phyloP scores from a whole-genome alignment of 2,113 vertebrate species.

The Paradisaea rubra region DNA sequence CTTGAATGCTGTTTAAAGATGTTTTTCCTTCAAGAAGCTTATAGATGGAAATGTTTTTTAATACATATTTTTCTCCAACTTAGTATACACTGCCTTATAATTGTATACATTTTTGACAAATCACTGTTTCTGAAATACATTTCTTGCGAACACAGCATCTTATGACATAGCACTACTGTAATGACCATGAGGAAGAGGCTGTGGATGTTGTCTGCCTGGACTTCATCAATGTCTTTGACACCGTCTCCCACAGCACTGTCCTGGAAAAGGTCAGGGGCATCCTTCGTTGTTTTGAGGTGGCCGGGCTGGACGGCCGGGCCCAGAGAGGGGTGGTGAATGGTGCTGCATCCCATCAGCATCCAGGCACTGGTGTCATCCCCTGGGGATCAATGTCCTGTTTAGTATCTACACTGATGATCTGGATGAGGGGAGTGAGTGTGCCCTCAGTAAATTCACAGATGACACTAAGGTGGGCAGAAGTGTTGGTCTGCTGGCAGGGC shows the following conservation, averaged over 20 bases:
- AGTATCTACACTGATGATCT: neutral
- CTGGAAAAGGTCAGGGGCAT: too few relatives aligned
- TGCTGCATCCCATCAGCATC: too few relatives aligned
- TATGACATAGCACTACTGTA: neutral
- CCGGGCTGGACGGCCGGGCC: accelerated
- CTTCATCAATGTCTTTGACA: neutral
- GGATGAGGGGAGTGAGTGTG: too few relatives aligned
- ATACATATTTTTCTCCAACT: neutral
- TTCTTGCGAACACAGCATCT: neutral
- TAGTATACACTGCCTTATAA: neutral
- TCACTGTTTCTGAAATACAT: neutral
- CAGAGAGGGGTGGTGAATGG: neutral
- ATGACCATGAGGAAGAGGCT: neutral
- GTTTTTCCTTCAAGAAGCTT: neutral
- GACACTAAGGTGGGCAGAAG: neutral
- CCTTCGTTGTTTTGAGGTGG: neutral
- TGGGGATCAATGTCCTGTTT: neutral
- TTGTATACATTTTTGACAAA: neutral
- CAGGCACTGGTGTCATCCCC: neutral
- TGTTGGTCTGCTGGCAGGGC: neutral
- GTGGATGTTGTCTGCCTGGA: neutral
- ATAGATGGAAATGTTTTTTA: neutral
- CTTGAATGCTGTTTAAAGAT: neutral
- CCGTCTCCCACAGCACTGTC: accelerated
- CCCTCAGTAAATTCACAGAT: neutral